Percentiles rank a stretch among this genome's conserved stretches.
Evolutionary conservation across 2,113 vertebrate species (phyloP).

Genomic region (Dolichotis patagonum): DNA sequence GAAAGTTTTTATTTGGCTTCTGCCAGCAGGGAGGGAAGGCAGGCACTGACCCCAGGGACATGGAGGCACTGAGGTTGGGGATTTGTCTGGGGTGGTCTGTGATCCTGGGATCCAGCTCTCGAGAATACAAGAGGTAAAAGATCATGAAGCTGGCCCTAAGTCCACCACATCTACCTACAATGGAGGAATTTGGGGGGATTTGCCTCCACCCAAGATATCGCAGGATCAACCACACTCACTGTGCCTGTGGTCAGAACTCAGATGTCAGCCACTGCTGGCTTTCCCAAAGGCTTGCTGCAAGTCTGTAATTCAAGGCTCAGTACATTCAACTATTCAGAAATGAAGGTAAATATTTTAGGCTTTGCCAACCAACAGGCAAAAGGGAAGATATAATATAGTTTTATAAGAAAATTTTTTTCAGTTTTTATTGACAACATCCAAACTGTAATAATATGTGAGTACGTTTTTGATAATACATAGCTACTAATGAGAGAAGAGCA

Average conservation of each 20-base stretch:
- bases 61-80: neutral
- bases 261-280: neutral
- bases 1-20: neutral
- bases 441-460: neutral
- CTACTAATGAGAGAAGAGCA: neutral
- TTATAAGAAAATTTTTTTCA: neutral
- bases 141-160: neutral
- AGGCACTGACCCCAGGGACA: no score
- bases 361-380: constrained; percentile 24
- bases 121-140: neutral
- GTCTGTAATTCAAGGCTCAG: neutral
- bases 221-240: neutral
- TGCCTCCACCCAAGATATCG: neutral
- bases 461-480: neutral
- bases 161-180: neutral
- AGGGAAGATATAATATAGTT: neutral
- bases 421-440: neutral
- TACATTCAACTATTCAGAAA: neutral
- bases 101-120: neutral
- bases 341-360: neutral
- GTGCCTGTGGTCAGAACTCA: neutral
- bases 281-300: neutral
- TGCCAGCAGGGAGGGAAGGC: neutral
- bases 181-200: neutral
- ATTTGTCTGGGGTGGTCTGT: neutral